Evolutionary conservation across 2,888 invertebrate genomes (phyloP).

Genomic region (Dryadula phaetusa): DNA sequence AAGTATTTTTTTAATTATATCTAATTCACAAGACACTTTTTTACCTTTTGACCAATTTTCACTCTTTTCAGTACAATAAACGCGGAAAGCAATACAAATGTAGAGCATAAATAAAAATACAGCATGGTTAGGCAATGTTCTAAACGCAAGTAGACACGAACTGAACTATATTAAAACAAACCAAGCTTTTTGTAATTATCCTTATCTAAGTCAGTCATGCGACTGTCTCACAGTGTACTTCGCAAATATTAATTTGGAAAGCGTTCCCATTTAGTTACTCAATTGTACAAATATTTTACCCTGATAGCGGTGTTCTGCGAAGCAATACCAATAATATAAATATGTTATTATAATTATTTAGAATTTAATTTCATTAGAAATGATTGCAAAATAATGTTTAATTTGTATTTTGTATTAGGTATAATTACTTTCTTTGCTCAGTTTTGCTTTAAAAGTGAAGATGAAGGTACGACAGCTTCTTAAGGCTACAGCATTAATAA

Average conservation of each 20-base stretch:
- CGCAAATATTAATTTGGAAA: conserved; percentile 29
- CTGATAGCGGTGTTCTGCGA: conserved; percentile 10
- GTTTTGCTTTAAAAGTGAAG: no score
- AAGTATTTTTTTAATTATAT: neutral
- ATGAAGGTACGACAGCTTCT: no score
- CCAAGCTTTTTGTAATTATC: conserved; percentile 37
- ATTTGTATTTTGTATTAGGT: no score
- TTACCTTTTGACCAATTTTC: conserved; percentile 58
- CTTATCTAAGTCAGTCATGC: conserved; percentile 37
- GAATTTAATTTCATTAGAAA: neutral
- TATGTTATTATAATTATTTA: neutral
- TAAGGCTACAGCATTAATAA: no score
- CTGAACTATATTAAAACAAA: conserved; percentile 47
- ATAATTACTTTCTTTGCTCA: no score
- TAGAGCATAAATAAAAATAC: conserved; percentile 63
- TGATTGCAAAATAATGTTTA: no score
- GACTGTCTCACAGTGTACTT: conserved; percentile 33
- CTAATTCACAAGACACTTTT: neutral
- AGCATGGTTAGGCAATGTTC: conserved; percentile 58
- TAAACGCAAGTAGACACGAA: conserved; percentile 44
- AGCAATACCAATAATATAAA: neutral
- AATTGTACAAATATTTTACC: conserved; percentile 16
- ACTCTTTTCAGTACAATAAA: conserved; percentile 61
- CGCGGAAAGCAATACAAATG: conserved; percentile 60
- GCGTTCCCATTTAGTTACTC: conserved; percentile 21